Evolutionary conservation across 1,140 invertebrate species (phyloP).

Genomic region (Charaxes varanes): DNA sequence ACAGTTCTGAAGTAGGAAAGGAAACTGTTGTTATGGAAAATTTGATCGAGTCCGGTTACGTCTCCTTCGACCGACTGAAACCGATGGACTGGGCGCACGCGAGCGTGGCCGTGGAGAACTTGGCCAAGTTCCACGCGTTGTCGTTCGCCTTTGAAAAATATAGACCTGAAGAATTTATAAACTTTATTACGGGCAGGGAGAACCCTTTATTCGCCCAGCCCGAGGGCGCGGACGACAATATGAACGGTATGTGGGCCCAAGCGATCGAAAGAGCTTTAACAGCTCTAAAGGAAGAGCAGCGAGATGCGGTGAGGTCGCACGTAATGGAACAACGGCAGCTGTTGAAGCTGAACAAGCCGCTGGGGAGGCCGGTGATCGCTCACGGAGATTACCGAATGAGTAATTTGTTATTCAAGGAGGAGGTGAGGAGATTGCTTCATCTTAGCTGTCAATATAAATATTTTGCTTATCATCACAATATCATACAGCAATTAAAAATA

Average conservation of each 20-base stretch:
- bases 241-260: too few species aligned
- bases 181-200: too few species aligned
- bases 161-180: slow-evolving; percentile 36
- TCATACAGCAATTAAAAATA: too few species aligned
- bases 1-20: slow-evolving; percentile 11
- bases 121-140: slow-evolving; percentile 47
- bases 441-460: too few species aligned
- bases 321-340: slow-evolving; percentile 5
- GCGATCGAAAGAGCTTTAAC: too few species aligned
- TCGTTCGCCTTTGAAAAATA: slow-evolving; percentile 40
- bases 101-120: slow-evolving; percentile 22
- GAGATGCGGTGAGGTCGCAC: slow-evolving; percentile 18
- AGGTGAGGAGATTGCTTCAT: too few species aligned
- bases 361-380: slow-evolving; percentile 22
- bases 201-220: too few species aligned
- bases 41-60: slow-evolving; percentile 32
- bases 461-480: too few species aligned
- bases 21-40: slow-evolving; percentile 48
- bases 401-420: slow-evolving; percentile 32
- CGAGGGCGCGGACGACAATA: too few species aligned
- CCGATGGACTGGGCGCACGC: slow-evolving; percentile 40
- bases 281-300: too few species aligned
- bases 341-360: slow-evolving; percentile 18
- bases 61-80: slow-evolving; percentile 26
- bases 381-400: slow-evolving; percentile 46